Conservation (phyloP, 2,888 invertebrate genomes). For the Epistrophe grossulariae region DNA sequence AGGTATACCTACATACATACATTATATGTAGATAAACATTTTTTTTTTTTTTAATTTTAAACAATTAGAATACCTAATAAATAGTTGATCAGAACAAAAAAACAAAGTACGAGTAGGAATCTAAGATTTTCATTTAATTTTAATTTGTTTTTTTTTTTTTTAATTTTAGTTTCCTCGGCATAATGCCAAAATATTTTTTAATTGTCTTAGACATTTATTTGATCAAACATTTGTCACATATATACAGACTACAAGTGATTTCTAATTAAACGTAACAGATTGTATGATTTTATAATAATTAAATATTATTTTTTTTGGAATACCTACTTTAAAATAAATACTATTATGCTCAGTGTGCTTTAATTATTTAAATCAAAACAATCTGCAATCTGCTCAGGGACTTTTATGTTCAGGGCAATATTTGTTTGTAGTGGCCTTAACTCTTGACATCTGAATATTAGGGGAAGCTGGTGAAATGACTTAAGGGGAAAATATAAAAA, state of each 20-base stretch:
- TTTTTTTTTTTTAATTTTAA: not conserved
- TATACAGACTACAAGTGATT: not conserved
- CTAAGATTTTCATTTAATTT: not conserved
- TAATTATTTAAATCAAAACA: not conserved
- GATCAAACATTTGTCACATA: conserved; percentile 33
- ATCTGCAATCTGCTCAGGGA: too few species aligned
- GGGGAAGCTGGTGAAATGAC: too few species aligned
- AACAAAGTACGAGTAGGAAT: not conserved
- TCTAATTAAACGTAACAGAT: conserved; percentile 49
- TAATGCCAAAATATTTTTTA: conserved; percentile 71
- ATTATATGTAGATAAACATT: too few species aligned
- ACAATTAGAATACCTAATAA: conserved; percentile 5
- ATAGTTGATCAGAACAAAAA: not conserved
- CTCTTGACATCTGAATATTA: too few species aligned
- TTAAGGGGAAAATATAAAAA: too few species aligned
- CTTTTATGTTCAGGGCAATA: too few species aligned
- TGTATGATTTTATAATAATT: conserved; percentile 15
- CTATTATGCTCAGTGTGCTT: not conserved
- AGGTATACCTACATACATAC: not conserved
- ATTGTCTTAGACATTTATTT: conserved; percentile 66
- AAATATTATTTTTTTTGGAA: conserved; percentile 18
- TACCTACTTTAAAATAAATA: not conserved
- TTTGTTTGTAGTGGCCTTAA: too few species aligned
- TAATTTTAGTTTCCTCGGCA: conserved; percentile 8
- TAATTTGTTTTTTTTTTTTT: conserved; percentile 1